Evolutionary conservation across 1,140 invertebrate genomes (phyloP).

Genomic region (Leguminivora glycinivorella): DNA sequence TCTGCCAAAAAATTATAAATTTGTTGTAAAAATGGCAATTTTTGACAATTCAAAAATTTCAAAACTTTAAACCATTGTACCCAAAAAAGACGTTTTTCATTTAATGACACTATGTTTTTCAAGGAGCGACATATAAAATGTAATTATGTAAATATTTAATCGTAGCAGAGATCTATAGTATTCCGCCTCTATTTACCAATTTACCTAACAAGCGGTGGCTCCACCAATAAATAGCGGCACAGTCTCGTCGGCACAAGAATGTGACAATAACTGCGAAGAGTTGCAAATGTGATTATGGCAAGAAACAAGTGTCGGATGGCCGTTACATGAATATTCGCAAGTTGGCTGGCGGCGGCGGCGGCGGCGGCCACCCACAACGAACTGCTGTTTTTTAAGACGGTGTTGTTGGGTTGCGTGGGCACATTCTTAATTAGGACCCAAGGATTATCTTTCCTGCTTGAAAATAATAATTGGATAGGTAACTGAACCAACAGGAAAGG

Average conservation of each 20-base stretch:
- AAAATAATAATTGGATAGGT: not conserved
- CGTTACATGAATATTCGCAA: slow-evolving; percentile 26
- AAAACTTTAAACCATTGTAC: too few species aligned
- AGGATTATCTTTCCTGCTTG: not conserved
- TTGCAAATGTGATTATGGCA: slow-evolving; percentile 26
- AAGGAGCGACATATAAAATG: too few species aligned
- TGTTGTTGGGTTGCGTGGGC: slow-evolving; percentile 26
- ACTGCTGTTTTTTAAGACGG: slow-evolving; percentile 1
- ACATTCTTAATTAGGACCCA: not conserved
- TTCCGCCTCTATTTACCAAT: too few species aligned
- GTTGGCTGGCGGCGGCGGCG: not conserved
- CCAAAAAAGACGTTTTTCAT: too few species aligned
- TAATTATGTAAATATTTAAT: too few species aligned
- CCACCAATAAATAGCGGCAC: not conserved
- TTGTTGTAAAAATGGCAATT: too few species aligned
- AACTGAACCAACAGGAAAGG: not conserved
- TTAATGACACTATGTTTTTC: too few species aligned
- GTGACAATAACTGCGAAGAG: slow-evolving; percentile 19
- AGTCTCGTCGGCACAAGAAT: not conserved
- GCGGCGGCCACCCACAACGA: not conserved
- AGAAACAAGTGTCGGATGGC: slow-evolving; percentile 4
- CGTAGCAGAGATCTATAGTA: too few species aligned
- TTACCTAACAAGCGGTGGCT: too few species aligned
- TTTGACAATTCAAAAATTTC: too few species aligned
- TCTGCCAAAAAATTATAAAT: too few species aligned